Evolutionary conservation across 2,888 invertebrate species (phyloP).

Genomic region (Pandemis corylana): DNA sequence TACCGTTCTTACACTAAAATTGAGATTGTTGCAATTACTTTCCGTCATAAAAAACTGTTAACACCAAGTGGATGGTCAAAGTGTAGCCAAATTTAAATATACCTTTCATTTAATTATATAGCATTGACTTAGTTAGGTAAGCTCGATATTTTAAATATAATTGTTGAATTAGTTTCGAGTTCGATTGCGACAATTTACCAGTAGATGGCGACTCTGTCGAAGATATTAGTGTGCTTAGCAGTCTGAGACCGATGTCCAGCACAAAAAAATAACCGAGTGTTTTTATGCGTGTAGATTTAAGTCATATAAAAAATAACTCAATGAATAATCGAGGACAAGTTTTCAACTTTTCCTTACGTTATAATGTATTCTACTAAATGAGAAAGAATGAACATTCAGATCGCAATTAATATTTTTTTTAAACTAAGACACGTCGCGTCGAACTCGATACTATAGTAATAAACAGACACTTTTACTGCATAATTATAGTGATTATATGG

Average conservation of each 20-base stretch:
- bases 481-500: constrained; percentile 25
- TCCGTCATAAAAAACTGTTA: not conserved
- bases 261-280: too few species aligned
- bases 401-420: too few species aligned
- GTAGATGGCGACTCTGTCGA: not conserved
- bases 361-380: too few species aligned
- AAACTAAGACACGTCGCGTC: not conserved
- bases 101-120: constrained; percentile 8
- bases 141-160: constrained; percentile 38
- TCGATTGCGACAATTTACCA: constrained; percentile 4
- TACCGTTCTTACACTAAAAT: constrained; percentile 27
- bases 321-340: too few species aligned
- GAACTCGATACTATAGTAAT: constrained; percentile 13
- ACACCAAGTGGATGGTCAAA: not conserved
- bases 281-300: too few species aligned
- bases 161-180: constrained; percentile 2
- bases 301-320: too few species aligned
- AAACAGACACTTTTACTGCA: constrained; percentile 27
- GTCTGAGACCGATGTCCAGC: too few species aligned
- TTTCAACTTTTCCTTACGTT: too few species aligned
- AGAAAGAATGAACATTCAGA: too few species aligned
- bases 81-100: constrained; percentile 32
- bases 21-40: constrained; percentile 26
- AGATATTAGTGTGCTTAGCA: too few species aligned
- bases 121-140: constrained; percentile 32